phyloP scores from a whole-genome alignment of 2,113 vertebrate species.

The Pao palembangensis region DNA sequence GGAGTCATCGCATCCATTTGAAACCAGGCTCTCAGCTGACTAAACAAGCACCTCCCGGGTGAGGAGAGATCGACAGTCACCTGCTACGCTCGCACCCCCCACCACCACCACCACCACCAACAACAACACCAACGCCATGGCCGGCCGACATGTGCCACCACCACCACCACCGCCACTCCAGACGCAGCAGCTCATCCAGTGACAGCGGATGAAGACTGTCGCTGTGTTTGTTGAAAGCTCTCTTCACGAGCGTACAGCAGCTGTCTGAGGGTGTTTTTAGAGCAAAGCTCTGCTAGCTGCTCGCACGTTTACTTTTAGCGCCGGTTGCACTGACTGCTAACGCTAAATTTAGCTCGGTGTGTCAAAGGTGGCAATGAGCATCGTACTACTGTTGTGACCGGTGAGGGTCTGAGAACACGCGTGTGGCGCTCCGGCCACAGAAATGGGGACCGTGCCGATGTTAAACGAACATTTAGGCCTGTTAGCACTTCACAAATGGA shows the following conservation, averaged over 20 bases:
- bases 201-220: no score
- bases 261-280: slow-evolving; percentile 23
- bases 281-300: slow-evolving; percentile 35
- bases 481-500: neutral
- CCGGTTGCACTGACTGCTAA: slow-evolving; percentile 32
- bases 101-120: neutral
- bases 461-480: no score
- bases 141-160: slow-evolving; percentile 10
- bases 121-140: slow-evolving; percentile 23
- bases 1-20: slow-evolving; percentile 42
- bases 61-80: slow-evolving; percentile 39
- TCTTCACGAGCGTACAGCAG: neutral
- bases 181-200: no score
- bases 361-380: slow-evolving; percentile 46
- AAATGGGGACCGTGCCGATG: no score
- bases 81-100: slow-evolving; percentile 14
- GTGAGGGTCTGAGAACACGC: no score
- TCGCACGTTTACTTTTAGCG: slow-evolving; percentile 52
- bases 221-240: no score
- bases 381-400: slow-evolving; percentile 42
- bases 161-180: neutral
- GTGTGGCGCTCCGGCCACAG: no score
- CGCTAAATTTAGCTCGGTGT: slow-evolving; percentile 58
- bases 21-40: slow-evolving; percentile 53
- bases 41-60: slow-evolving; percentile 49